These are phyloP conservation scores for Dipodomys ordii DNA, from an alignment of 2,113 vertebrate species.

Conservation along the genomic window DNA sequence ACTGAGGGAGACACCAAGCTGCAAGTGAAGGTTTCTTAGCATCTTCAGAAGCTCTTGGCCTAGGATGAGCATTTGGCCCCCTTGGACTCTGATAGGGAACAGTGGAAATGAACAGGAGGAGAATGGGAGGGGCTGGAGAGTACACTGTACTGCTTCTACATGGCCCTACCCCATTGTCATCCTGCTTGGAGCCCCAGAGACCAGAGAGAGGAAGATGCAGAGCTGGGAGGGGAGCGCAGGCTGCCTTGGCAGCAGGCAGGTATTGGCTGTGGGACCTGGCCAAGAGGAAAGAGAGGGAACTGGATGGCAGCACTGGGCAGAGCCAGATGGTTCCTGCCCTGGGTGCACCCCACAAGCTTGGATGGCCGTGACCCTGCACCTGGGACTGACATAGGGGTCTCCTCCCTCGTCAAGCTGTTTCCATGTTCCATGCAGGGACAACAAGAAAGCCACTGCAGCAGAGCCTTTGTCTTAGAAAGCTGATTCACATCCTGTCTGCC, in stretches of 20 bases:
- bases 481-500: not conserved
- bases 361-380: not conserved
- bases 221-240: not conserved
- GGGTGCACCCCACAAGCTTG: too few relatives aligned
- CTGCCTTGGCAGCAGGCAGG: not conserved
- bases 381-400: not conserved
- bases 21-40: too few relatives aligned
- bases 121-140: not conserved
- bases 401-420: not conserved
- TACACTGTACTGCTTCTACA: not conserved
- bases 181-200: not conserved
- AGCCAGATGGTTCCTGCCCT: not conserved
- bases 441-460: not conserved
- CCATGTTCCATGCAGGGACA: not conserved
- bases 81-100: not conserved
- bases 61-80: not conserved
- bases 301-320: not conserved
- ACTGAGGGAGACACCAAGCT: too few relatives aligned
- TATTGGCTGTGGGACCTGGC: not conserved
- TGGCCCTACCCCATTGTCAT: too few relatives aligned
- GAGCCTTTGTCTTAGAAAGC: not conserved
- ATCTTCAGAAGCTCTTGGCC: not conserved
- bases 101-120: not conserved
- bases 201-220: not conserved
- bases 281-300: not conserved